phyloP scores from a whole-genome alignment of 53 echinoderm and acorn worm genomes.

The Arbacia lixula region DNA sequence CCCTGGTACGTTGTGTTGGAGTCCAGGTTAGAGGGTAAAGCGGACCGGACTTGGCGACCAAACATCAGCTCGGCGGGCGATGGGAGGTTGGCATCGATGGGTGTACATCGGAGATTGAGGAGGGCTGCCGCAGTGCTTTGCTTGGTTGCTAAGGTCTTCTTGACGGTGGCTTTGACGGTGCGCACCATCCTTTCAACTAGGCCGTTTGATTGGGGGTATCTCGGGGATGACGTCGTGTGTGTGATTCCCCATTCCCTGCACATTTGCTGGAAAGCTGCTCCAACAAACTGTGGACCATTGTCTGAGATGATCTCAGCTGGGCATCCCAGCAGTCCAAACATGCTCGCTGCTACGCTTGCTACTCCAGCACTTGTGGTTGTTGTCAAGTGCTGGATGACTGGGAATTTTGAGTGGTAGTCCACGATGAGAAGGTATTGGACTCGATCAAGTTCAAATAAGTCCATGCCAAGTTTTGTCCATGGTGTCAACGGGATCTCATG shows the following conservation, averaged over 20 bases:
- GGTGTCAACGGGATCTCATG: constrained; percentile 59
- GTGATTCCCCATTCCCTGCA: constrained; percentile 58
- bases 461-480: constrained; percentile 51
- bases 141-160: constrained; percentile 56
- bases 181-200: constrained; percentile 69
- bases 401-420: constrained; percentile 64
- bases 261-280: constrained; percentile 59
- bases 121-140: constrained; percentile 53
- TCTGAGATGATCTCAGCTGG: constrained; percentile 67
- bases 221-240: constrained; percentile 71
- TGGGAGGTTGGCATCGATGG: constrained; percentile 59
- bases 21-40: constrained; percentile 58
- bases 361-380: constrained; percentile 47
- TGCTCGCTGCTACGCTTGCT: constrained; percentile 2
- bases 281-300: constrained; percentile 72
- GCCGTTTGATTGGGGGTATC: constrained; percentile 72
- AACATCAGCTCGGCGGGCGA: constrained; percentile 77
- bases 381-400: constrained; percentile 12
- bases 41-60: constrained; percentile 52
- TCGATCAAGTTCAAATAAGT: constrained; percentile 34
- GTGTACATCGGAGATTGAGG: constrained; percentile 62
- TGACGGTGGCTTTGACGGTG: constrained; percentile 65
- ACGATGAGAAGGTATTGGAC: constrained; percentile 14
- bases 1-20: neutral
- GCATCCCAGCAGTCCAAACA: constrained; percentile 47